These are phyloP conservation scores for Acrobasis suavella DNA, from an alignment of 2,888 invertebrate genomes.

Conservation along the genomic window DNA sequence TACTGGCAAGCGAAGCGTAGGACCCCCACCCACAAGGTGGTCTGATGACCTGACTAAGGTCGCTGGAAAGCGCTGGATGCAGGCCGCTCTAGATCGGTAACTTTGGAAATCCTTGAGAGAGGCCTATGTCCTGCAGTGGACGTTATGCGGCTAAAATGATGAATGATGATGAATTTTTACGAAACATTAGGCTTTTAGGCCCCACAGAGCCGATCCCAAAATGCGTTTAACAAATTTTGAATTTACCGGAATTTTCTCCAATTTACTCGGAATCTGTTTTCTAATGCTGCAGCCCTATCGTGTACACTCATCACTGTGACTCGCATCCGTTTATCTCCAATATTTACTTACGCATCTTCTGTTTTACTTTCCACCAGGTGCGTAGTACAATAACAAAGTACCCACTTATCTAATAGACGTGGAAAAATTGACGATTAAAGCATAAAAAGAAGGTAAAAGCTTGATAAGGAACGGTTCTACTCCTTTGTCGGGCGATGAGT, in stretches of 20 bases:
- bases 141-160: too few species aligned
- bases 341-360: constrained; percentile 34
- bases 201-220: too few species aligned
- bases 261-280: background rate
- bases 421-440: background rate
- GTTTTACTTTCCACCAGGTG: constrained; percentile 27
- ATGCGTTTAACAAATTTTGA: too few species aligned
- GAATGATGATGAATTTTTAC: too few species aligned
- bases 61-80: too few species aligned
- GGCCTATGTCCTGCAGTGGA: too few species aligned
- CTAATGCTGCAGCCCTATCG: background rate
- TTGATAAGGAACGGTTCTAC: background rate
- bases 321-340: constrained; percentile 31
- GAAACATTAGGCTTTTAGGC: too few species aligned
- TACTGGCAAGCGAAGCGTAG: too few species aligned
- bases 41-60: too few species aligned
- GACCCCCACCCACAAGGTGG: too few species aligned
- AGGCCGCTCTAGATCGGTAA: too few species aligned
- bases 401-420: constrained; percentile 2
- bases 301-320: constrained; percentile 7
- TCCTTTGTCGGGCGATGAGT: background rate
- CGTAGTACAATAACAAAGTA: constrained; percentile 15
- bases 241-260: background rate
- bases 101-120: too few species aligned
- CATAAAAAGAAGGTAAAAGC: background rate